Percentiles rank a stretch among this genome's conserved stretches.
Conservation (phyloP, 30 jellyfish, hydroid and myxozoan species). For the Aurelia aurita region DNA sequence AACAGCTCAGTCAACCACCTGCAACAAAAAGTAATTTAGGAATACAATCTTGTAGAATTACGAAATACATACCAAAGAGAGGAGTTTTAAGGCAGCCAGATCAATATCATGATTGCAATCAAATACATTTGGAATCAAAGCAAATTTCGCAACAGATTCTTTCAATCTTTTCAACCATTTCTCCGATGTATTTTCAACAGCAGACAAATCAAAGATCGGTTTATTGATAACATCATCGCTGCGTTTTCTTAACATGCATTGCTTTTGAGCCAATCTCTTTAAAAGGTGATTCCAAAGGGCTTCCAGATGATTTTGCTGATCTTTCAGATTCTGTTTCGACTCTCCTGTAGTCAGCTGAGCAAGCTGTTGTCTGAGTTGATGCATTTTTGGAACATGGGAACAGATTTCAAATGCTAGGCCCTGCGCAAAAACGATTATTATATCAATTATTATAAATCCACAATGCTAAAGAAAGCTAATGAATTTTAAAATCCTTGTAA, state of each 20-base stretch:
- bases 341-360: slow-evolving; percentile 6
- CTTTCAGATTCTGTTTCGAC: slow-evolving; percentile 12
- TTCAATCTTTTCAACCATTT: slow-evolving; percentile 31
- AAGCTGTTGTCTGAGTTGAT: slow-evolving; percentile 14
- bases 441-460: not conserved
- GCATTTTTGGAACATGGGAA: slow-evolving; percentile 72
- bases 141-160: slow-evolving; percentile 25
- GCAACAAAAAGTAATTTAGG: too few relatives aligned
- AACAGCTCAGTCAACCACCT: too few relatives aligned
- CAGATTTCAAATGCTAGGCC: slow-evolving; percentile 61
- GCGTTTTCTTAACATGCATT: slow-evolving; percentile 10
- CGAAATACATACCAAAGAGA: slow-evolving; percentile 30
- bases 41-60: too few relatives aligned
- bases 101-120: slow-evolving; percentile 35
- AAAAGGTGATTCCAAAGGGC: slow-evolving; percentile 70
- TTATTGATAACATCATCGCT: not conserved
- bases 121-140: slow-evolving; percentile 23
- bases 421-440: not conserved
- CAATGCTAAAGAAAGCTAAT: too few relatives aligned
- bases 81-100: slow-evolving; percentile 27
- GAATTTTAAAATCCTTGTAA: too few relatives aligned
- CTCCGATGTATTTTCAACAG: not conserved
- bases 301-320: slow-evolving; percentile 64
- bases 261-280: slow-evolving; percentile 41
- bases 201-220: not conserved